These are phyloP conservation scores for Diaperis boleti DNA, from an alignment of 2,888 invertebrate species.

Conservation along the genomic window DNA sequence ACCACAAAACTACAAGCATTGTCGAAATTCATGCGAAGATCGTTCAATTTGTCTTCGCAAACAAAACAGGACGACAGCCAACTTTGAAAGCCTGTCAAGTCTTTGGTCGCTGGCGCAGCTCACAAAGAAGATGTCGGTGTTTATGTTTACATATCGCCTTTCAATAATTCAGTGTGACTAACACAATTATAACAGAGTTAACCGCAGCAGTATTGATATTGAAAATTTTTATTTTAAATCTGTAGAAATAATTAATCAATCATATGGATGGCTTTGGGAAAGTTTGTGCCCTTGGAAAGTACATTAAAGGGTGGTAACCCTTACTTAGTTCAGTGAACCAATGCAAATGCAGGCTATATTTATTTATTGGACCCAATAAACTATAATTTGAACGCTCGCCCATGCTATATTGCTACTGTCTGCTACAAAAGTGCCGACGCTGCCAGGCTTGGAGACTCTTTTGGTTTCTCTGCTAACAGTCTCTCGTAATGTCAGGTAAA, in stretches of 20 bases:
- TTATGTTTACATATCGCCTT: conserved; percentile 36
- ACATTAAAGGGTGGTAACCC: background rate
- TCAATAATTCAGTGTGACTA: conserved; percentile 6
- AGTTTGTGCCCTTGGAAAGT: no score
- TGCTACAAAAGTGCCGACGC: conserved; percentile 9
- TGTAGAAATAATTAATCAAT: no score
- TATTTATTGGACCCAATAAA: conserved; percentile 32
- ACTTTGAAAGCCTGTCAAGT: conserved; percentile 47
- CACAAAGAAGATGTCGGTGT: conserved; percentile 50
- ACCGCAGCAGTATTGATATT: background rate
- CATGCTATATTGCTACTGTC: conserved; percentile 15
- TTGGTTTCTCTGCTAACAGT: background rate
- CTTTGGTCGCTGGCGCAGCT: conserved; percentile 50
- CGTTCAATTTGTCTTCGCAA: conserved; percentile 24
- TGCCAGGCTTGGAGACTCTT: conserved; percentile 1
- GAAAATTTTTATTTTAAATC: no score
- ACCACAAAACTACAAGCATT: conserved; percentile 20
- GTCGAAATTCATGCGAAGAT: conserved; percentile 4
- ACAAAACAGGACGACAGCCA: conserved; percentile 14
- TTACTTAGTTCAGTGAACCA: conserved; percentile 9
- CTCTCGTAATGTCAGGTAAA: conserved; percentile 12
- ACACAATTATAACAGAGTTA: background rate
- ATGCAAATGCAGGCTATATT: conserved; percentile 9
- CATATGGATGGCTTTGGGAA: no score
- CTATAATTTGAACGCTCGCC: conserved; percentile 15